Evolutionary conservation across 2,888 invertebrate species (phyloP), one percentile per base, ranked within the genome.

Genomic region (Agrotis clavis): DNA sequence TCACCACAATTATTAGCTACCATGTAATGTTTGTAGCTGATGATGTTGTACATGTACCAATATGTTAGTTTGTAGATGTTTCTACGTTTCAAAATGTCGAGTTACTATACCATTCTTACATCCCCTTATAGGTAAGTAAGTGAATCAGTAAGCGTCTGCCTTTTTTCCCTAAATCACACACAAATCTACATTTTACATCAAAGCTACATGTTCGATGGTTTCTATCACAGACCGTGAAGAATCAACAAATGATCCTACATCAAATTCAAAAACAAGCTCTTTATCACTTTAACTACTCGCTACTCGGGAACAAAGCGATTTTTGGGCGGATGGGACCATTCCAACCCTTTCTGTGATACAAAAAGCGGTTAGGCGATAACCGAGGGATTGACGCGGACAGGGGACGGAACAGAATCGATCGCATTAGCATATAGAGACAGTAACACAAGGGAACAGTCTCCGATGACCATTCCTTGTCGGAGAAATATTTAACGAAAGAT

Each of bases 331-430:
- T 71, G 71, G 75, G 64, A 76, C 77, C 60, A 64, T 77, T 61
- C 16, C 35, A 77, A 77, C 77, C 77, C 77, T 77, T 71, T 77
- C 75, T 77, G 77, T 75, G 77, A 71, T 76, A 77, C 71, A 77
- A 76, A 77, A 71, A 77, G 65, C 47, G 65, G 54, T 71, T 65
- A 71, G 64, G 35, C 60, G 71, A 76, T 77, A 77, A 61, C 77
- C 60, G 35, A 65, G 77, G 71, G 77, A 77, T 60, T 54, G 77
- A 54, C 60, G 19, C 50, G 54, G 69, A 48, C 75, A 47, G 62
- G 76, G 76, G 76, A 77, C 77, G 35, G 71, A 16, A 77, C 65
- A 25, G 51, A 76, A 76, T 76, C 75, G 75, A 76, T 77, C 16
- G 54, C 53, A 77, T 76, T 77, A 76, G 25, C 75, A 76, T 75